Conservation (phyloP, 2,113 vertebrate genomes). For the Cygnus buccinator region DNA sequence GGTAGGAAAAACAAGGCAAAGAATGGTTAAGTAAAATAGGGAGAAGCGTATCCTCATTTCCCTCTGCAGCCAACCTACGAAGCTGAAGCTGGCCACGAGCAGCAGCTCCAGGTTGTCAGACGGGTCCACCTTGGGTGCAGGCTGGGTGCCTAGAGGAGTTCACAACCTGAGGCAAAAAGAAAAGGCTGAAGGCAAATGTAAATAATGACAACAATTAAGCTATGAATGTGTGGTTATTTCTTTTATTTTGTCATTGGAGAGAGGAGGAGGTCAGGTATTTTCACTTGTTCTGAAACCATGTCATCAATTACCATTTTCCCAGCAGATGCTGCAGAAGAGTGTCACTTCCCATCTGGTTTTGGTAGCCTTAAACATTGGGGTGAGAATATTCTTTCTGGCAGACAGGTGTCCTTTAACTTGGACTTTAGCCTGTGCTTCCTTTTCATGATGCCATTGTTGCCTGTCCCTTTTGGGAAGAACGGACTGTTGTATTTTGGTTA, state of each 20-base stretch:
- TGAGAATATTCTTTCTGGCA: background rate
- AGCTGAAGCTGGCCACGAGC: background rate
- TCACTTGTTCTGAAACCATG: background rate
- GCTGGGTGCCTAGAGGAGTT: background rate
- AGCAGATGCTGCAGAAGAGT: background rate
- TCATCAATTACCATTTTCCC: background rate
- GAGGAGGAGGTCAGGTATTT: background rate
- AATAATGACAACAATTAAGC: background rate
- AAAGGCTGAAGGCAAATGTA: background rate
- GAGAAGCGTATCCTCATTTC: background rate
- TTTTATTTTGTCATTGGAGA: background rate
- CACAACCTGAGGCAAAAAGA: background rate
- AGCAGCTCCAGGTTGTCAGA: background rate
- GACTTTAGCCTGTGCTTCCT: background rate
- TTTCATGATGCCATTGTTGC: background rate
- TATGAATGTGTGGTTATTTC: rapidly evolving
- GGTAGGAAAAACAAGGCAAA: slow-evolving; percentile 55
- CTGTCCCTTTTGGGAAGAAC: background rate
- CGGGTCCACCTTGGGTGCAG: background rate
- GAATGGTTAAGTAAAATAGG: slow-evolving; percentile 11
- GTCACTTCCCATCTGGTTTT: background rate
- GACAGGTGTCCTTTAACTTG: background rate
- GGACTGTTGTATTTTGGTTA: background rate
- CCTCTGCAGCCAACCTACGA: background rate
- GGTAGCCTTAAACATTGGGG: background rate